Conservation (phyloP, 2,888 invertebrate genomes). For the Chirona hameri region DNA sequence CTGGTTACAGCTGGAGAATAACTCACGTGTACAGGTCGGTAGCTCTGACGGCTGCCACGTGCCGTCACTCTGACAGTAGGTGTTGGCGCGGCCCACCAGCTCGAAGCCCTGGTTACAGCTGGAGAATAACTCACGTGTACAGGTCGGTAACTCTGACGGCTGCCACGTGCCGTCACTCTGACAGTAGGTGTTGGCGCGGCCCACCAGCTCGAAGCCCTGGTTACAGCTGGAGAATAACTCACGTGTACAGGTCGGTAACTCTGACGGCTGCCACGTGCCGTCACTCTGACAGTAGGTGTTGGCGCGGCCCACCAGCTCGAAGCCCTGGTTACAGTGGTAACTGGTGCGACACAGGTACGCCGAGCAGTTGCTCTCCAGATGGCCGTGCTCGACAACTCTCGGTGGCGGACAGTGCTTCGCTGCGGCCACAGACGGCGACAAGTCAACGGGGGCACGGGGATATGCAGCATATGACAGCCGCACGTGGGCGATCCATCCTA, state of each 20-base stretch:
- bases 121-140: slow-evolving; percentile 72
- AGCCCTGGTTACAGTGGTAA: slow-evolving; percentile 89
- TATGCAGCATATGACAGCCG: no score
- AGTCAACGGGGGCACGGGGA: no score
- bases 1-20: no score
- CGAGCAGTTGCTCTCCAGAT: slow-evolving; percentile 90
- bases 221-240: slow-evolving; percentile 52
- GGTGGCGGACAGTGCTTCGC: not conserved
- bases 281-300: slow-evolving; percentile 85
- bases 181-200: slow-evolving; percentile 79
- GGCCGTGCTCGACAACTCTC: slow-evolving; percentile 74
- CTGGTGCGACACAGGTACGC: slow-evolving; percentile 86
- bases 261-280: slow-evolving; percentile 86
- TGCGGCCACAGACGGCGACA: not conserved
- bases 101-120: slow-evolving; percentile 58
- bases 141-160: slow-evolving; percentile 82
- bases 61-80: slow-evolving; percentile 86
- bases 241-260: slow-evolving; percentile 89
- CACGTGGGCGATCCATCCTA: no score
- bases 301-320: slow-evolving; percentile 82
- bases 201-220: slow-evolving; percentile 77
- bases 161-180: slow-evolving; percentile 89
- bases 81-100: slow-evolving; percentile 78
- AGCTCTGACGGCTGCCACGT: slow-evolving; percentile 86
- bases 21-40: slow-evolving; percentile 91